Percentiles rank a stretch among this genome's conserved stretches.
phyloP scores from a whole-genome alignment of 2,797 vertebrate genomes.

The Myripristis murdjan region DNA sequence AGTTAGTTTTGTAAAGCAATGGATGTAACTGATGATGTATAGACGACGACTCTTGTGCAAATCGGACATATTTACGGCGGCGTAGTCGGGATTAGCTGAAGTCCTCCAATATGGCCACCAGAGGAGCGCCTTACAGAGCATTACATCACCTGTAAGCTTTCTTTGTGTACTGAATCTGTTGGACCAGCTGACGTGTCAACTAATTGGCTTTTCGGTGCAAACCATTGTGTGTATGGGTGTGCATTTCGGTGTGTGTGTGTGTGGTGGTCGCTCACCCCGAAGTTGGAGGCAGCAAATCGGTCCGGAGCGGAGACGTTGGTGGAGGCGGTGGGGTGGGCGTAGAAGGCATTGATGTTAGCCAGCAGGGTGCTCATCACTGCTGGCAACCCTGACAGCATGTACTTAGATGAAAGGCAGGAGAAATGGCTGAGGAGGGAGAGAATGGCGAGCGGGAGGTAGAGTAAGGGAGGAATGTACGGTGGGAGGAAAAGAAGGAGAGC shows the following conservation, averaged over 20 bases:
- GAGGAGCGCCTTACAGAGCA: too few relatives aligned
- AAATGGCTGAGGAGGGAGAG: conserved; percentile 88
- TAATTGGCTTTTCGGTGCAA: neutral
- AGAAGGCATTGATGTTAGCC: conserved; percentile 99
- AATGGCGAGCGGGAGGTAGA: neutral
- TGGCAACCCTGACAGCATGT: conserved; percentile 95
- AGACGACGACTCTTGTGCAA: too few relatives aligned
- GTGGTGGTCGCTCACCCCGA: conserved; percentile 88
- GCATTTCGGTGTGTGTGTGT: neutral
- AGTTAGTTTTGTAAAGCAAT: too few relatives aligned
- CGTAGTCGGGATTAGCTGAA: too few relatives aligned
- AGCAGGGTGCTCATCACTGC: conserved; percentile 97
- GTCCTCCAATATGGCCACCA: too few relatives aligned
- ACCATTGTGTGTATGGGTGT: neutral
- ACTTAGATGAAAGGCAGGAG: conserved; percentile 97
- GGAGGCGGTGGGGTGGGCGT: conserved; percentile 95
- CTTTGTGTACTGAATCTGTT: too few relatives aligned
- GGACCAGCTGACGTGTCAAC: neutral
- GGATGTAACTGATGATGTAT: too few relatives aligned
- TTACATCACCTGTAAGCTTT: too few relatives aligned
- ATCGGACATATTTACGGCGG: too few relatives aligned
- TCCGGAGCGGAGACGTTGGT: conserved; percentile 95
- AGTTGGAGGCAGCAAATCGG: conserved; percentile 97
- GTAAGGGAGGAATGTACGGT: neutral
- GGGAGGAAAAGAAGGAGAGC: neutral